Percentiles rank a stretch among this genome's conserved stretches.
These are phyloP conservation scores for Gasterosteus aculeatus DNA, from an alignment of 2,113 vertebrate species.

Conservation along the genomic window DNA sequence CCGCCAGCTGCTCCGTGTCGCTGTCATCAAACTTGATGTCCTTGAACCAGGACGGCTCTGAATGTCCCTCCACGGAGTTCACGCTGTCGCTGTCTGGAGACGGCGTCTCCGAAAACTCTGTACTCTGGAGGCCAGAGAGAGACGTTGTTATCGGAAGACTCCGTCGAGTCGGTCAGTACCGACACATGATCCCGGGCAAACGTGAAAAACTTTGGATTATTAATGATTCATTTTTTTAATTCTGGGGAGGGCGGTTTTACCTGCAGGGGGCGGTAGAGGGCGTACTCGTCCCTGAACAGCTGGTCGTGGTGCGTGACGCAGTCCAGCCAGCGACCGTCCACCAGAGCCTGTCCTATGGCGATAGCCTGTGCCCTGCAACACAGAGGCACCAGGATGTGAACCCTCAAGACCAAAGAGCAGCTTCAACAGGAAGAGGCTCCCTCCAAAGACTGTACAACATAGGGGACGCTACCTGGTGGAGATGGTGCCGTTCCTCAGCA, in stretches of 20 bases:
- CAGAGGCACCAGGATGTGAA: not conserved
- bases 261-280: slow-evolving; percentile 94
- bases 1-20: slow-evolving; percentile 93
- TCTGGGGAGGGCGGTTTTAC: slow-evolving; percentile 63
- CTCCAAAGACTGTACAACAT: too few relatives aligned
- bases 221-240: too few relatives aligned
- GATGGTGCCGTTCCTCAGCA: slow-evolving; percentile 95
- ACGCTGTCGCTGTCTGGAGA: slow-evolving; percentile 97
- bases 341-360: slow-evolving; percentile 94
- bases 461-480: slow-evolving; percentile 84
- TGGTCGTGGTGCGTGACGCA: slow-evolving; percentile 97
- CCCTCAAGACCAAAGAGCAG: not conserved
- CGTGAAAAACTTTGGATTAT: not conserved
- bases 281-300: slow-evolving; percentile 97
- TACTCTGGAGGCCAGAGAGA: slow-evolving; percentile 81
- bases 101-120: slow-evolving; percentile 96
- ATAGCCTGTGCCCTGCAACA: slow-evolving; percentile 91
- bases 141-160: not conserved
- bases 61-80: slow-evolving; percentile 97
- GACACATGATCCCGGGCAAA: not conserved
- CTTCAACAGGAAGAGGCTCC: not conserved
- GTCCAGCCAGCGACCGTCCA: slow-evolving; percentile 97
- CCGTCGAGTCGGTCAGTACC: slow-evolving; percentile 4
- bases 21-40: slow-evolving; percentile 99
- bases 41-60: slow-evolving; percentile 98